Conservation (phyloP, 2,888 invertebrate species). For the Euclidia mi region DNA sequence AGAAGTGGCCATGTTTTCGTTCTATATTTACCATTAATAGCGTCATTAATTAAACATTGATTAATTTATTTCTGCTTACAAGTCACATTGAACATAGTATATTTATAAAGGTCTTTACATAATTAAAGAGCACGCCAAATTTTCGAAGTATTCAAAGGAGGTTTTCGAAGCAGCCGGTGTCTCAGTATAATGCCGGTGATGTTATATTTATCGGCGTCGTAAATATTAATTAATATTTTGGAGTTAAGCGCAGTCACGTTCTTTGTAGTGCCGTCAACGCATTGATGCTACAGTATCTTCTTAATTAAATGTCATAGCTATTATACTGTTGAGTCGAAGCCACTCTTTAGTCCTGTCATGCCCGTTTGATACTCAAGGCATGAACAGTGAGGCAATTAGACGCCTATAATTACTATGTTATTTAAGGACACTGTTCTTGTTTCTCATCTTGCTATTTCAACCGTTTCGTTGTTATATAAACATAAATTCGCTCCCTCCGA, state of each 20-base stretch:
- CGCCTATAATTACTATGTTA: conserved; percentile 88
- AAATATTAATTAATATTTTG: conserved; percentile 56
- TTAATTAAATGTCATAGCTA: conserved; percentile 80
- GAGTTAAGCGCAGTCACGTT: conserved; percentile 48
- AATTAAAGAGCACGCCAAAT: conserved; percentile 1
- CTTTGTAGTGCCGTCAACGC: conserved; percentile 50
- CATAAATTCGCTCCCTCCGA: conserved; percentile 76
- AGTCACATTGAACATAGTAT: no score
- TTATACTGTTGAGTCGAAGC: conserved; percentile 40
- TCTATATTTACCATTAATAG: no score
- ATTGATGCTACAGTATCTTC: conserved; percentile 66
- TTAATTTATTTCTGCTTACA: no score
- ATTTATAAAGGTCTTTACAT: no score
- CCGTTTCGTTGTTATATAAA: conserved; percentile 82
- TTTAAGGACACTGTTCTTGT: conserved; percentile 85
- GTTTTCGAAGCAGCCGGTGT: conserved; percentile 12
- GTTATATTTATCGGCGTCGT: conserved; percentile 37
- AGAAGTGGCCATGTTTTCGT: not conserved
- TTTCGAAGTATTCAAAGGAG: conserved; percentile 15
- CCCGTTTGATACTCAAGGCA: conserved; percentile 84
- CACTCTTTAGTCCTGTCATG: conserved; percentile 75
- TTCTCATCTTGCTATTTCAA: conserved; percentile 81
- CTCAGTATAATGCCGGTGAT: conserved; percentile 28
- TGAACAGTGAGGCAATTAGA: conserved; percentile 87
- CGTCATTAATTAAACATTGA: no score